Conservation (phyloP, 2,888 invertebrate genomes). For the Chrysodeixis includens region DNA sequence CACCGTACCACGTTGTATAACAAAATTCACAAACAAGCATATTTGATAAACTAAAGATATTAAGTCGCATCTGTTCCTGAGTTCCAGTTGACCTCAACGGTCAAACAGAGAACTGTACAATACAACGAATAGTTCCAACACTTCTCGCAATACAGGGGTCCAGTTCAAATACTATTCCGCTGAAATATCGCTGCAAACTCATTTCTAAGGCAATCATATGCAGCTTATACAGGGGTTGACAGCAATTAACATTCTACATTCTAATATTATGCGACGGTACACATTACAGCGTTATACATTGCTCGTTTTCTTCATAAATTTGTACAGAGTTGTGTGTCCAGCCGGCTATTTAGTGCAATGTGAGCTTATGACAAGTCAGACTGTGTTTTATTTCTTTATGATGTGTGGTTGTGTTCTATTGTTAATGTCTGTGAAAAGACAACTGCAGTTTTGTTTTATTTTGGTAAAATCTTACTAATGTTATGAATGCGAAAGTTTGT, state of each 20-base stretch:
- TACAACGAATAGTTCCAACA: neutral
- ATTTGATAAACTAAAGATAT: neutral
- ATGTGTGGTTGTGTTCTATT: neutral
- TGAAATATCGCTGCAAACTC: slow-evolving; percentile 20
- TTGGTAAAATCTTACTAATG: no score
- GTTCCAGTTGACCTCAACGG: neutral
- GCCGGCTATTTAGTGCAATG: neutral
- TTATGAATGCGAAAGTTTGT: no score
- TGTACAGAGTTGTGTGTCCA: slow-evolving; percentile 15
- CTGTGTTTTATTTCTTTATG: neutral
- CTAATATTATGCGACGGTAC: slow-evolving; percentile 15
- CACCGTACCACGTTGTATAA: no score
- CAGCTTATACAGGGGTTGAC: slow-evolving; percentile 30
- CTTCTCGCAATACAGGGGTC: neutral
- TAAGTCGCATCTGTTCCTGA: neutral
- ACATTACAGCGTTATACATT: slow-evolving; percentile 15
- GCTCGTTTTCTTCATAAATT: slow-evolving; percentile 34
- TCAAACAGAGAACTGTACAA: neutral
- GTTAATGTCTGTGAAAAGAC: no score
- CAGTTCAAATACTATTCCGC: slow-evolving; percentile 13
- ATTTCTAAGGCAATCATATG: slow-evolving; percentile 31
- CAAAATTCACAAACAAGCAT: no score
- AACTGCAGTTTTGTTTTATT: no score
- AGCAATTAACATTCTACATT: slow-evolving; percentile 34
- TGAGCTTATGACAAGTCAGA: neutral